Percentiles rank a stretch among this genome's conserved stretches.
phyloP scores from a whole-genome alignment of 2,888 invertebrate species.

The Dryocosmus kuriphilus region DNA sequence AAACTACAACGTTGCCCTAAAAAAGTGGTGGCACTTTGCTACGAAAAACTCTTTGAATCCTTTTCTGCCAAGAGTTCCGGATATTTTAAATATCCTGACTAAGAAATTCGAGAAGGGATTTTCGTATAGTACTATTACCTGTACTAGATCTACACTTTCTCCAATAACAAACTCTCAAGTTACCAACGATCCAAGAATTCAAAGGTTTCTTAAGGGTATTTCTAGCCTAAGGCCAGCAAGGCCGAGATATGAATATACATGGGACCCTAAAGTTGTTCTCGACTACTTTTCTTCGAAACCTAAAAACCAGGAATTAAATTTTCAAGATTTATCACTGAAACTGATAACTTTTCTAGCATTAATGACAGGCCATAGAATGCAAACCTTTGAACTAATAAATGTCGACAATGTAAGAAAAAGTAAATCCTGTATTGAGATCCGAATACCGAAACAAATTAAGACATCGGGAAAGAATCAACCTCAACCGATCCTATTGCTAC shows the following conservation, averaged over 20 bases:
- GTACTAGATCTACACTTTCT: slow-evolving; percentile 4
- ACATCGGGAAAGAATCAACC: background rate
- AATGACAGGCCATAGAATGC: background rate
- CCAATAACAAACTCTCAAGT: background rate
- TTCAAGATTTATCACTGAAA: background rate
- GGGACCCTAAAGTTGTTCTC: too few relatives aligned
- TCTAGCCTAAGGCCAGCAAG: too few relatives aligned
- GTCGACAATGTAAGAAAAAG: background rate
- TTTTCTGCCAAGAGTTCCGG: background rate
- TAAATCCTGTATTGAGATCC: background rate
- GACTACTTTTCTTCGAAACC: too few relatives aligned
- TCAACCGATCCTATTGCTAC: too few relatives aligned
- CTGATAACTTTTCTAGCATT: too few relatives aligned
- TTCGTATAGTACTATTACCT: background rate
- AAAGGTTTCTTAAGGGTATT: background rate
- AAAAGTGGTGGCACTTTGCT: slow-evolving; percentile 33
- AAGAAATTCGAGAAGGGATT: too few relatives aligned
- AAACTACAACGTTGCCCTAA: background rate
- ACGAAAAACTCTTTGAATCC: background rate
- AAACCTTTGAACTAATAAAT: slow-evolving; percentile 6
- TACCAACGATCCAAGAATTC: slow-evolving; percentile 2
- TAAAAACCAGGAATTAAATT: too few relatives aligned
- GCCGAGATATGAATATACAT: too few relatives aligned
- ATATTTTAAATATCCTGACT: background rate
- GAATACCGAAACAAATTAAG: background rate